phyloP scores from a whole-genome alignment of 2,797 vertebrate genomes.

The Mareca penelope region DNA sequence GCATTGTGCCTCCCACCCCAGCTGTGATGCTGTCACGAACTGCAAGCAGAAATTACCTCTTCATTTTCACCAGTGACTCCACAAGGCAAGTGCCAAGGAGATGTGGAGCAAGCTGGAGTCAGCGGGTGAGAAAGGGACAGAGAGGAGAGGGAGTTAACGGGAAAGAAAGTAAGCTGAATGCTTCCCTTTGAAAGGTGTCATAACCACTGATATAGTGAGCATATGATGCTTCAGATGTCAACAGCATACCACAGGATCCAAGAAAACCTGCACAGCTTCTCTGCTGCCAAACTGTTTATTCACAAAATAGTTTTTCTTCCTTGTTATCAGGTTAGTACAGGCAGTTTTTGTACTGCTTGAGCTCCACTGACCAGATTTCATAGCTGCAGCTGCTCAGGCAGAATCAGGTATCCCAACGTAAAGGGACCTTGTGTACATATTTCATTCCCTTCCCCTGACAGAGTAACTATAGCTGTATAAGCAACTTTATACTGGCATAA shows the following conservation, averaged over 20 bases:
- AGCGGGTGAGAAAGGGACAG: accelerated
- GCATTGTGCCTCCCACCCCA: neutral
- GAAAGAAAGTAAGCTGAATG: neutral
- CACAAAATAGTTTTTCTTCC: neutral
- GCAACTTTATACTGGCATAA: constrained; percentile 30
- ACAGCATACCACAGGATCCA: neutral
- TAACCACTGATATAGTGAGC: neutral
- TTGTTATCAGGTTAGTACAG: neutral
- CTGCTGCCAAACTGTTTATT: neutral
- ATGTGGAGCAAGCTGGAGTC: neutral
- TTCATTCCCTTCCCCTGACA: neutral
- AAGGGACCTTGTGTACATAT: neutral
- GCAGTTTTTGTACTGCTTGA: neutral
- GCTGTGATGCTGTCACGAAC: neutral
- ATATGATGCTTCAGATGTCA: neutral
- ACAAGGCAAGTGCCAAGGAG: neutral
- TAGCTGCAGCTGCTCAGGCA: neutral
- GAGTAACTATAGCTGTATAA: constrained; percentile 9
- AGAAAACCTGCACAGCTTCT: neutral
- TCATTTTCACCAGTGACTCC: neutral
- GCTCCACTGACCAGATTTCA: neutral
- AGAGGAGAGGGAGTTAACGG: accelerated
- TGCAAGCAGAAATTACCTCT: neutral
- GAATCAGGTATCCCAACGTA: neutral
- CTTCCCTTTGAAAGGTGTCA: neutral